Percentiles rank a stretch among this genome's conserved stretches.
These are phyloP conservation scores for Oreochromis grahami DNA, from an alignment of 2,797 vertebrate species.

Conservation along the genomic window DNA sequence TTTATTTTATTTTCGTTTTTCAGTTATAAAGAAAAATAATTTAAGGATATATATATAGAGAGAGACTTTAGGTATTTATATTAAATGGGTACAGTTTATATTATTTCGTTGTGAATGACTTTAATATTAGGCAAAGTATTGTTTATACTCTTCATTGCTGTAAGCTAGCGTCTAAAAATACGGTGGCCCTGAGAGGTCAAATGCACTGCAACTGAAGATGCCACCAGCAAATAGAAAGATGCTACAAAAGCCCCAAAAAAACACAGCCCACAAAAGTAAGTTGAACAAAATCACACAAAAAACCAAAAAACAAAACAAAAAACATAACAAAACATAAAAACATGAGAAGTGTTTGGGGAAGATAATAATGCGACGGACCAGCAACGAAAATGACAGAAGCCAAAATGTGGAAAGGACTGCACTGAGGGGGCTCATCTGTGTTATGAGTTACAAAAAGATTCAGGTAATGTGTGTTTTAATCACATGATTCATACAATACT, in stretches of 20 bases:
- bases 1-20: neutral
- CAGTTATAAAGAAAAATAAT: neutral
- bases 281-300: neutral
- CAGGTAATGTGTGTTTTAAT: neutral
- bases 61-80: neutral
- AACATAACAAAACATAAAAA: neutral
- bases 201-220: neutral
- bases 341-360: neutral
- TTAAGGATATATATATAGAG: neutral
- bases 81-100: neutral
- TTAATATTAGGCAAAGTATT: neutral
- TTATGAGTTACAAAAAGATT: neutral
- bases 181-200: neutral
- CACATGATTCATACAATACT: neutral
- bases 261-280: neutral
- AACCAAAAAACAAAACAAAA: neutral
- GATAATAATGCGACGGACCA: neutral
- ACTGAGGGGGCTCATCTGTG: neutral
- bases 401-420: neutral
- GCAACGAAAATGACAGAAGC: neutral
- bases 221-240: neutral
- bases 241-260: neutral
- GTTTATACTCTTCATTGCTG: neutral
- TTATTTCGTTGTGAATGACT: neutral
- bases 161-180: neutral